Percentiles rank a stretch among this genome's conserved stretches.
Conservation (phyloP, 2,113 vertebrate genomes). For the Takifugu flavidus region DNA sequence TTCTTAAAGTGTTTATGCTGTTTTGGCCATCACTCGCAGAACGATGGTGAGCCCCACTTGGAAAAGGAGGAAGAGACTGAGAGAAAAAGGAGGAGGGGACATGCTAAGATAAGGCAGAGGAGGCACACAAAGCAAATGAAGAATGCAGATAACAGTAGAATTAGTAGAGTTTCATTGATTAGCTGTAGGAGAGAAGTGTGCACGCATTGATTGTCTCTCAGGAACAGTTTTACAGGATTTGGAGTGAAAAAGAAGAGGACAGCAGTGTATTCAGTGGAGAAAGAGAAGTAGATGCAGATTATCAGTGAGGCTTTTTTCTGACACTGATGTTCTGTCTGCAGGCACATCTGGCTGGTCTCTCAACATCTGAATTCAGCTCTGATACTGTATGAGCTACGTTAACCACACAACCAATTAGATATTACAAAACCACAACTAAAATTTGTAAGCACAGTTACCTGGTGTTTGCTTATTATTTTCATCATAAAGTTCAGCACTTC, state of each 20-base stretch:
- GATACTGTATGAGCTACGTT: background rate
- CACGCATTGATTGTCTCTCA: conserved; percentile 63
- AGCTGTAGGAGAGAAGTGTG: conserved; percentile 58
- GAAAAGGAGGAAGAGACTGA: background rate
- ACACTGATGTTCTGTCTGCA: conserved; percentile 7
- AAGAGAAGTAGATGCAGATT: background rate
- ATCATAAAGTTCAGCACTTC: too few relatives aligned
- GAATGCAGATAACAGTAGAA: conserved; percentile 64
- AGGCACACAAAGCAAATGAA: conserved; percentile 45
- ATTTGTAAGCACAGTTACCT: too few relatives aligned
- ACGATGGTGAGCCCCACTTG: background rate
- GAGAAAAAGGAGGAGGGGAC: conserved; percentile 10
- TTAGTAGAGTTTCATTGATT: conserved; percentile 67
- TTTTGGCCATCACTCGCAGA: conserved; percentile 2
- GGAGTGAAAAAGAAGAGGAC: conserved; percentile 40
- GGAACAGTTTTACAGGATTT: conserved; percentile 63
- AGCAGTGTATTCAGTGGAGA: background rate
- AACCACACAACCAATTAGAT: background rate
- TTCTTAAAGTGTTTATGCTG: background rate
- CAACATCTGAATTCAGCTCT: background rate
- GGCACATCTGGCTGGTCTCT: background rate
- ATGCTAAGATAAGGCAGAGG: conserved; percentile 16
- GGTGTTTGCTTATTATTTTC: too few relatives aligned
- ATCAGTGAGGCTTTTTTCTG: conserved; percentile 1
- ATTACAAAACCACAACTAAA: too few relatives aligned